Evolutionary conservation across 2,113 vertebrate species (phyloP).

Genomic region (western clawed frog (Xenopus tropicalis)): DNA sequence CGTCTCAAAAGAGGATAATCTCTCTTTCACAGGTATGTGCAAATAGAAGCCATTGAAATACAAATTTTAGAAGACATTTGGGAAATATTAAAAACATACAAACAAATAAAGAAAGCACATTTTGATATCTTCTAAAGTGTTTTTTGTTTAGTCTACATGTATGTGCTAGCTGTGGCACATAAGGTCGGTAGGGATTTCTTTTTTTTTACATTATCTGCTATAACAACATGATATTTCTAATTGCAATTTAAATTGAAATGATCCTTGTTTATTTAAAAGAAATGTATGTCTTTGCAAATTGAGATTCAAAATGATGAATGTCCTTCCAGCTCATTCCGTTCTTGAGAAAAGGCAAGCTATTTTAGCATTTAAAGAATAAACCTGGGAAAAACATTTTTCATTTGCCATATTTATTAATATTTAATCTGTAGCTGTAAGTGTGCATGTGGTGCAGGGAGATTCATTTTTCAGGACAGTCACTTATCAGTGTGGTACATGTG

Average conservation of each 20-base stretch:
- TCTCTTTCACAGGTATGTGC: not conserved
- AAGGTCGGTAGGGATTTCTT: no score
- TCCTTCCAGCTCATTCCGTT: not conserved
- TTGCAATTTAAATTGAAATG: no score
- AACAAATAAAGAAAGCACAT: no score
- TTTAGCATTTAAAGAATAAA: not conserved
- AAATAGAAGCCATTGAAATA: not conserved
- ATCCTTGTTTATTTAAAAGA: no score
- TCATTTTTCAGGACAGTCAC: constrained; percentile 11
- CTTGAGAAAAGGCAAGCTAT: not conserved
- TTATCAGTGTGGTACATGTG: constrained; percentile 18
- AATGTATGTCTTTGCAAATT: no score
- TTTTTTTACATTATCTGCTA: no score
- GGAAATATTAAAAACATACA: not conserved
- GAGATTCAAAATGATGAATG: not conserved
- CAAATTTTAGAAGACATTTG: not conserved
- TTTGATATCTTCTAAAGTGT: no score
- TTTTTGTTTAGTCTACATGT: no score
- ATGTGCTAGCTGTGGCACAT: no score
- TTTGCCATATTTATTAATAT: not conserved
- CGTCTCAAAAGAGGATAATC: not conserved
- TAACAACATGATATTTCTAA: no score
- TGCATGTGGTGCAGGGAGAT: constrained; percentile 1
- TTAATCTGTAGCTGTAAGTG: not conserved
- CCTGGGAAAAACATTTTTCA: not conserved